Conservation (phyloP, 35 echinoderm and acorn worm genomes). For the Heliocidaris tuberculata region DNA sequence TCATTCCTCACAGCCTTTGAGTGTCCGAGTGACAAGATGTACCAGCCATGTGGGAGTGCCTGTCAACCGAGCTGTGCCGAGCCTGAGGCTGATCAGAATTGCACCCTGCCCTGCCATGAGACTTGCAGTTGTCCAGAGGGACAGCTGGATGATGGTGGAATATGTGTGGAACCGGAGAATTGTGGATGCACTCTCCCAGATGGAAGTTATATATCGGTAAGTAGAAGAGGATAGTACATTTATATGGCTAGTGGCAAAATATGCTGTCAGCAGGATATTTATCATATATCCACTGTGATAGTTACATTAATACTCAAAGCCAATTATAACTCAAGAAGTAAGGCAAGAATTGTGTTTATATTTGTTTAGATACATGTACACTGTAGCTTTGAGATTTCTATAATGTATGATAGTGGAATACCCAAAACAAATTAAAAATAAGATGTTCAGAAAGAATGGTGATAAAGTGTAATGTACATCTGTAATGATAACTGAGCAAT, state of each 20-base stretch:
- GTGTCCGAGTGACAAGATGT: constrained; percentile 59
- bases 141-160: constrained; percentile 59
- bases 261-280: not conserved
- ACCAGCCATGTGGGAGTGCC: constrained; percentile 68
- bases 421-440: too few species aligned
- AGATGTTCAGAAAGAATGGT: too few species aligned
- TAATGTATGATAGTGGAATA: too few species aligned
- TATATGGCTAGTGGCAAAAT: not conserved
- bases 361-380: too few species aligned
- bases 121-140: constrained; percentile 74
- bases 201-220: constrained; percentile 65
- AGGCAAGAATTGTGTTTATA: too few species aligned
- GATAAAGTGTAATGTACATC: too few species aligned
- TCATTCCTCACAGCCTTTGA: constrained; percentile 41
- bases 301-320: too few species aligned
- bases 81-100: constrained; percentile 7
- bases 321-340: too few species aligned
- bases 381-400: too few species aligned
- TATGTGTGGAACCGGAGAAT: constrained; percentile 62
- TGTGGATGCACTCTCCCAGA: constrained; percentile 66
- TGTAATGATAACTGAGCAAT: too few species aligned
- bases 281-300: too few species aligned
- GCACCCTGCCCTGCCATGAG: constrained; percentile 66
- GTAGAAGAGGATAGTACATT: not conserved
- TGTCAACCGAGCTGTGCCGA: constrained; percentile 77